Percentiles rank a stretch among this genome's conserved stretches.
These are phyloP conservation scores for Ochropleura leucogaster DNA, from an alignment of 2,888 invertebrate species.

Conservation along the genomic window DNA sequence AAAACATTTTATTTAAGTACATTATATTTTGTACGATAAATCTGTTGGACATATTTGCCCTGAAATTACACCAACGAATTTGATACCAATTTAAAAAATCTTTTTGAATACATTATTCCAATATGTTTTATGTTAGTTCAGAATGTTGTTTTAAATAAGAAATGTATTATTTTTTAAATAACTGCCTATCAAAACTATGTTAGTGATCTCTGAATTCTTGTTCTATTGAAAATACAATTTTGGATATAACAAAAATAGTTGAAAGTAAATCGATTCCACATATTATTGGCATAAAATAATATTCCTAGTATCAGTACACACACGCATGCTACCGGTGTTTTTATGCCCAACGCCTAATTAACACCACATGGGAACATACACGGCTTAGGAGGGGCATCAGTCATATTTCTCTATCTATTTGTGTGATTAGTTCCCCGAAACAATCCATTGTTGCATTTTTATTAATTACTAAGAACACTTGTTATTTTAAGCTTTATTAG, in stretches of 20 bases:
- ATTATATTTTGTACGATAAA: slow-evolving; percentile 33
- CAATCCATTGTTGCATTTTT: slow-evolving; percentile 32
- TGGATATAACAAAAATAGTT: neutral
- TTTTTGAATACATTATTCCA: neutral
- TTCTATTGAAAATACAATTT: neutral
- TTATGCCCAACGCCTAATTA: slow-evolving; percentile 80
- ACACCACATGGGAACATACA: slow-evolving; percentile 83
- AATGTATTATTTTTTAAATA: neutral
- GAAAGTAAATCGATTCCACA: neutral
- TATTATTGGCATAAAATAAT: slow-evolving; percentile 3
- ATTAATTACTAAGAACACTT: slow-evolving; percentile 12
- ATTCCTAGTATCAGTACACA: slow-evolving; percentile 62
- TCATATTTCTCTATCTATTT: slow-evolving; percentile 75
- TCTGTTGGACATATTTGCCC: slow-evolving; percentile 35
- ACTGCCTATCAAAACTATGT: neutral
- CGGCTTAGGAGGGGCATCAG: slow-evolving; percentile 74
- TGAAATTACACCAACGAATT: slow-evolving; percentile 14
- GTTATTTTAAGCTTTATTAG: slow-evolving; percentile 9
- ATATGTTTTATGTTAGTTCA: neutral
- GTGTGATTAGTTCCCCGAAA: slow-evolving; percentile 58
- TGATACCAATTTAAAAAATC: slow-evolving; percentile 1
- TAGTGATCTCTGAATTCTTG: neutral
- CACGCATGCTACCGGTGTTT: slow-evolving; percentile 67
- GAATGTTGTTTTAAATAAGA: neutral
- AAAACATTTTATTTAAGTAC: slow-evolving; percentile 17